Base-by-base conservation (phyloP, 1,140 invertebrate species). In the Zaprionus taronus region DNA sequence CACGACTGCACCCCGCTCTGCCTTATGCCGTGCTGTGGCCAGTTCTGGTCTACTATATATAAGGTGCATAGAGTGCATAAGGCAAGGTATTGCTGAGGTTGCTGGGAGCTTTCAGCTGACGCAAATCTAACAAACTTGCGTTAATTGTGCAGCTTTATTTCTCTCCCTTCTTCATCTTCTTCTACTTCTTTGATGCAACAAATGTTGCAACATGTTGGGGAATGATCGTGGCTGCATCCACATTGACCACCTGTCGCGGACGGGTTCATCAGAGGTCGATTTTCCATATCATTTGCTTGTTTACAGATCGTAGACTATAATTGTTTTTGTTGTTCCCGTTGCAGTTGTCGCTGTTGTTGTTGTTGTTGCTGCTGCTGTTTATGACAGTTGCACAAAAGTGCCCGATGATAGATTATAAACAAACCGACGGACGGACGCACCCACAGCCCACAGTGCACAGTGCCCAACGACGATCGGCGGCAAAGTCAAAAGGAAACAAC, bases 391-490 rank as follows among this genome's bases (percentile, higher is more conserved):
- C 68, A 63, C 63, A 76, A 76, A 65, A 82, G 80, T 89, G 62
- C 81, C 75, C 79, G 85, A 84, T 90, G 84, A 90, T 79, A 89
- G 84, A 79, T 76, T 78, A 66, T 74, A 87, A 77, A 81, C 80
- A 68, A 77, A 64, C 60, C 60, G 57, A 72, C 69, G 67, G 65
- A 79, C 55, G 36, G 12, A 34, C 44, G 51, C 61, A 70, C 44
- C 65, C 77, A 76, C 44, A 56, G 31, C 28, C 44, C 64, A 34
- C 26, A 44, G 26, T 51, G 41, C 62, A 24, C 56, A 38, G 20
- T 20, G 58, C 49, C 67, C 31, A 34, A 11, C 57, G 66, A 58
- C 51, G 77, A 82, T 72, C 76, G 75, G 71, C 77, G 66, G 65
- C 77, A 65, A 31, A 36, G 72, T 28, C 17, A 14, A 41, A 51